Base-by-base conservation (phyloP, 1,140 invertebrate genomes). In the Diprion similis region DNA sequence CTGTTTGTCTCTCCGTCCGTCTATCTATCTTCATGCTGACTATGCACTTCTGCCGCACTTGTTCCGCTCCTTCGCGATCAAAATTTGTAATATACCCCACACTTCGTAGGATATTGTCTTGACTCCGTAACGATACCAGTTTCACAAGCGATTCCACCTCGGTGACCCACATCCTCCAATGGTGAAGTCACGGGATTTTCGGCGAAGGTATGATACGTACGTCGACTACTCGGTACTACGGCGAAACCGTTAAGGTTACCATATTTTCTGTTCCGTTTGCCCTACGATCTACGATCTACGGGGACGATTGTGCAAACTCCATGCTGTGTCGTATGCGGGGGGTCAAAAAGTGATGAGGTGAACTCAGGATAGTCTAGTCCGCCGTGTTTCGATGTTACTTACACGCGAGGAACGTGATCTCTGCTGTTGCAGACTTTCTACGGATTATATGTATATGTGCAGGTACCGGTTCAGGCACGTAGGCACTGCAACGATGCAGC, bases 361-460 rank as follows among this genome's bases (percentile, higher is more conserved):
- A 59, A 59, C 51, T 59, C 51, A 9, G n/a, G 51, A 59, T 59
- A 37, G 24, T 37, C 11, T 59, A 59, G 51, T 15, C 51, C 11
- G n/a, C 51, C n/a, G n/a, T 8, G 9, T 59, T 15, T 59, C 11
- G 11, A 59, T 8, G 51, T 59, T 59, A 37, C 24, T n/a, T n/a
- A 37, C 24, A 59, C 51, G 11, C 51, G 51, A 59, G 51, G 51
- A 59, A 59, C 51, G 51, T 59, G 51, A 59, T 59, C 51, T 59
- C 51, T 37, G 24, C 24, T 37, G 24, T 15, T 59, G 11, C n/a
- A 59, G n/a, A 59, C 51, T 59, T 59, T 59, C 51, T 59, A 59
- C 51, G 51, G 51, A 59, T 59, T 59, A 59, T 59, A 37, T 37
- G 24, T 37, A 6, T 37, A 37, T 37, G 24, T 59, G n/a, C n/a